phyloP scores from a whole-genome alignment of 2,113 vertebrate genomes.

The Rhinoderma darwinii region DNA sequence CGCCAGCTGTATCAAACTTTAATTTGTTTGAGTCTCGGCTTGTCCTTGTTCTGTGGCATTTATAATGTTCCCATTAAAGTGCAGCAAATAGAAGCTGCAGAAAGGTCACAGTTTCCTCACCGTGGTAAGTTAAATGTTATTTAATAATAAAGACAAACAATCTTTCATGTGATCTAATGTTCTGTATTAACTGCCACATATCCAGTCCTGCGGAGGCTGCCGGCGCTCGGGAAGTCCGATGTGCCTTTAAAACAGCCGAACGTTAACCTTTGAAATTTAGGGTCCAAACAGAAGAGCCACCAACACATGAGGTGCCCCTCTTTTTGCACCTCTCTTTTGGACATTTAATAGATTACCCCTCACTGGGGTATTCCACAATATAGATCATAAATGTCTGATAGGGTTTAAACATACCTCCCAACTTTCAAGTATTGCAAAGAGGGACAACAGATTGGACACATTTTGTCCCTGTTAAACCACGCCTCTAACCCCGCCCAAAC shows the following conservation, averaged over 20 bases:
- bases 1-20: slow-evolving; percentile 65
- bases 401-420: no score
- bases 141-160: slow-evolving; percentile 65
- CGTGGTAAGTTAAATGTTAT: slow-evolving; percentile 64
- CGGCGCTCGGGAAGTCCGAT: not conserved
- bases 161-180: slow-evolving; percentile 62
- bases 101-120: slow-evolving; percentile 73
- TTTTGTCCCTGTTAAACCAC: no score
- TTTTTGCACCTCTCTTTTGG: no score
- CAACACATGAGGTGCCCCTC: no score
- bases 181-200: slow-evolving; percentile 4
- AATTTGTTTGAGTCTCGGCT: slow-evolving; percentile 71
- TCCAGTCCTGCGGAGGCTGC: not conserved
- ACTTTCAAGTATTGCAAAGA: no score
- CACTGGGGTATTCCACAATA: not conserved
- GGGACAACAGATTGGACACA: no score
- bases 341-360: not conserved
- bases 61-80: slow-evolving; percentile 69
- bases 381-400: not conserved
- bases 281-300: not conserved
- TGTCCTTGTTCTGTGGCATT: slow-evolving; percentile 71
- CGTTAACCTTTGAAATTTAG: not conserved
- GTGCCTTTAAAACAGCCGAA: not conserved
- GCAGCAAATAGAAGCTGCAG: slow-evolving; percentile 61
- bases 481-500: no score